Evolutionary conservation across 2,888 invertebrate species (phyloP).

Genomic region (Ormyrus pomaceus): DNA sequence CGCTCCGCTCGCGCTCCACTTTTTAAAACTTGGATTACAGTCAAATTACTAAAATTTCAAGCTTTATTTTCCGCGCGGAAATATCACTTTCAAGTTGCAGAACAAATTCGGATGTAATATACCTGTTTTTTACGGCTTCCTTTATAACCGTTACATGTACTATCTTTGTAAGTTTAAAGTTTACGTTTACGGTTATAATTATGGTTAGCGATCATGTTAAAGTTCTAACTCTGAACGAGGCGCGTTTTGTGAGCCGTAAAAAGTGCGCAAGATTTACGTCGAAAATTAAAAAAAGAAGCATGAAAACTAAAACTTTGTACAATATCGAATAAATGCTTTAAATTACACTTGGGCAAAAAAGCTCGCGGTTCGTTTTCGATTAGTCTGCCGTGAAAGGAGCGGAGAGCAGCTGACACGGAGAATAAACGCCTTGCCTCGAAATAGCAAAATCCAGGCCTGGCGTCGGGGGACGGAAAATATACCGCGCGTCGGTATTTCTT

Average conservation of each 20-base stretch:
- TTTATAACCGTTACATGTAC: background rate
- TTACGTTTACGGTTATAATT: slow-evolving; percentile 9
- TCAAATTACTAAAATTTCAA: background rate
- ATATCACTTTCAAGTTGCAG: background rate
- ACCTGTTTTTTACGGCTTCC: slow-evolving; percentile 5
- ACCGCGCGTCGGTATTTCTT: slow-evolving; percentile 29
- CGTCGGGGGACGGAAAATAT: slow-evolving; percentile 31
- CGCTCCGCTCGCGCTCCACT: too few relatives aligned
- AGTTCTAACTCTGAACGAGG: background rate
- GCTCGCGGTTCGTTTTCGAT: too few relatives aligned
- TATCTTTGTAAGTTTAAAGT: slow-evolving; percentile 19
- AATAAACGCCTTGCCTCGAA: background rate
- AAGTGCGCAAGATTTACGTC: too few relatives aligned
- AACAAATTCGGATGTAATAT: background rate
- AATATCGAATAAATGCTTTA: too few relatives aligned
- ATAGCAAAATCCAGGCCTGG: background rate
- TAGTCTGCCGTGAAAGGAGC: too few relatives aligned
- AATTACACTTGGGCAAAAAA: too few relatives aligned
- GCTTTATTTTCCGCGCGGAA: background rate
- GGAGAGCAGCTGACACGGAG: background rate
- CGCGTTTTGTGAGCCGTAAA: background rate
- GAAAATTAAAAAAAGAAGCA: too few relatives aligned
- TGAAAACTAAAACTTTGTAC: too few relatives aligned
- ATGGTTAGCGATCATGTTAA: slow-evolving; percentile 9
- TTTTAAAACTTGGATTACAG: background rate